Evolutionary conservation across 1,140 invertebrate species (phyloP), one percentile per base, ranked within the genome.

Genomic region (Tetragonula clypearis): DNA sequence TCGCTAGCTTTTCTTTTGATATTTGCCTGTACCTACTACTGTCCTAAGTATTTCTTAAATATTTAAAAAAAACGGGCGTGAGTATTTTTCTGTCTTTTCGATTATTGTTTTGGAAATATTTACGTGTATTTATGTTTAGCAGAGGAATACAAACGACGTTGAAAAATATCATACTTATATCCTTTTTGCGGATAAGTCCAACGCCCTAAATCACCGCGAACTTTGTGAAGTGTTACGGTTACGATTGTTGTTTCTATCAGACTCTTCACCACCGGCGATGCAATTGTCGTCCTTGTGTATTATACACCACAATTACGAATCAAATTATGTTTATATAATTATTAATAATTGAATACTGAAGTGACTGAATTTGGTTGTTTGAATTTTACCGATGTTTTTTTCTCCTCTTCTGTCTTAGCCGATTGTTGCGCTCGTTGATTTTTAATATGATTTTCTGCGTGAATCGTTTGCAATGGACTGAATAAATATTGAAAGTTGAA

Each of bases 261-360:
- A 79, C 62, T 68, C 60, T 62, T 55, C 65, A 89, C 77, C 35
- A 88, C 56, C 80, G 62, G 87, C 77, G 84, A 90, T 89, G 74
- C 15, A 86, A 87, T 84, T 56, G 21, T 75, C 30, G 77, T 91
- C 82, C 68, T 93, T 84, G 8, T 93, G 91, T 93, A 93, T 90
- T 78, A 91, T 93, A 92, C 87, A 87, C 85, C 90, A 89, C 90
- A 91, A 84, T 92, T 93, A 92, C 91, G 83, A 90, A 72, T 86
- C 81, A 92, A 93, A 93, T 93, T 93, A 92, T 93, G 92, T 93
- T 93, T 92, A 92, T 92, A 91, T 92, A 91, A 92, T 90, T 90
- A 92, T 91, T 87, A 92, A 90, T 86, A 90, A 92, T 78, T 84
- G 83, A 92, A 90, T 86, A 87, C 71, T 72, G 73, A 84, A 86